Evolutionary conservation across 2,113 vertebrate species (phyloP).

Genomic region (Spilogale gracilis): DNA sequence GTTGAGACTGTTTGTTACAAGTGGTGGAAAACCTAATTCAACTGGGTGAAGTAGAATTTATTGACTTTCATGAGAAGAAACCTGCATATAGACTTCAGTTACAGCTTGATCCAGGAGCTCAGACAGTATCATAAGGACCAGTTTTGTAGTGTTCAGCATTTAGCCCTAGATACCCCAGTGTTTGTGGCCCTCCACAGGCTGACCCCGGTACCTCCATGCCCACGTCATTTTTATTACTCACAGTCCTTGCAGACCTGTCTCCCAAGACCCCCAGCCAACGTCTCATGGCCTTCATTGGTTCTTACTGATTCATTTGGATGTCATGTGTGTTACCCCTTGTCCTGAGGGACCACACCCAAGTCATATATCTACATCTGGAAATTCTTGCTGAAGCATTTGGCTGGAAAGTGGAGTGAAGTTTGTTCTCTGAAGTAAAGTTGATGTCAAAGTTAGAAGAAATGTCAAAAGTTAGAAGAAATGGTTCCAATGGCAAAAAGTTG

Average conservation of each 20-base stretch:
- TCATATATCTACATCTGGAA: accelerated
- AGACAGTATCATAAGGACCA: accelerated
- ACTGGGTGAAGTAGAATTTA: not conserved
- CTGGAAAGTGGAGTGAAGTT: not conserved
- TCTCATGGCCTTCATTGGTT: too few species aligned
- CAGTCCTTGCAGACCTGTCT: accelerated
- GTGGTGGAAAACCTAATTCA: not conserved
- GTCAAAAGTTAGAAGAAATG: not conserved
- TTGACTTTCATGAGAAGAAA: not conserved
- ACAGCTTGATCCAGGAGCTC: not conserved
- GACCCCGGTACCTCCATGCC: not conserved
- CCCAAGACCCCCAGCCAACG: not conserved
- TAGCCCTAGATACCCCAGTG: not conserved
- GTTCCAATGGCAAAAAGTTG: too few species aligned
- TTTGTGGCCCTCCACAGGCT: not conserved
- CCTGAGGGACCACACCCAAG: not conserved
- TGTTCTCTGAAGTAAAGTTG: not conserved
- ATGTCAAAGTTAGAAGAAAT: not conserved
- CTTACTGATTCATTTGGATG: not conserved
- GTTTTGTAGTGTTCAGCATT: not conserved
- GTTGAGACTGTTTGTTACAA: not conserved
- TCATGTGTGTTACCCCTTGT: not conserved
- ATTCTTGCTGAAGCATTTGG: too few species aligned
- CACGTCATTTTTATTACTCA: not conserved
- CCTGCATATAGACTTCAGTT: not conserved